Base-by-base conservation (phyloP, 1,140 invertebrate species). In the Temnothorax longispinosus region DNA sequence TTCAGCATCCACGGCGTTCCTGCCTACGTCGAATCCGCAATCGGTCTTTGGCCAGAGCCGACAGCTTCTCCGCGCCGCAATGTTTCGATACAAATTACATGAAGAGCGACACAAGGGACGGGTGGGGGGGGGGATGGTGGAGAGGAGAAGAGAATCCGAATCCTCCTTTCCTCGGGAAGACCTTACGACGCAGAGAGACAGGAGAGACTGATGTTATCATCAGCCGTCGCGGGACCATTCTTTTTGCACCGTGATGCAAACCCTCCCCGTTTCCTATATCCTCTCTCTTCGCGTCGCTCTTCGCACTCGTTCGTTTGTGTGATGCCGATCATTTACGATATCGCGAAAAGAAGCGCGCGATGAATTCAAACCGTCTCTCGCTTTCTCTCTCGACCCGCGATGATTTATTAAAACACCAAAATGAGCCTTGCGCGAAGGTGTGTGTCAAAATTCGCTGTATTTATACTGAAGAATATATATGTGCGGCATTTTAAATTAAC, bases 51-150 rank as follows among this genome's bases (percentile, higher is more conserved):
- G 77, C 72, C 65, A 60, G 50, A 81, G 88, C 88, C 90, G 86
- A 88, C 90, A 87, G 87, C 77, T 90, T 80, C 90, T 89, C 88
- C 72, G 86, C 69, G 62, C 80, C 87, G 82, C 91, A 89, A 92
- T 93, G 91, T 91, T 93, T 91, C 90, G 93, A 93, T 93, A 93
- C 93, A 93, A 93, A 93, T 93, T 93, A 93, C 93, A 93, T 85
- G 90, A 92, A 91, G 92, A 90, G 89, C 88, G 88, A 92, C 86
- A 89, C 77, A 80, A 41, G 38, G 6, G 38, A 41, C 27, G 38
- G 6, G 38, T 5, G 4, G 6, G 38, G 69, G 38, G 69, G 87
- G 41, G 80, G 64, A 65, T 32, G 85, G 35, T 50, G 60, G 27
- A n/a, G 54, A 47, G 64, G 7, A 18, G 32, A 38, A 35, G 27